phyloP scores from a whole-genome alignment of 1,140 invertebrate genomes.

The Lepidotrigona ventralis region DNA sequence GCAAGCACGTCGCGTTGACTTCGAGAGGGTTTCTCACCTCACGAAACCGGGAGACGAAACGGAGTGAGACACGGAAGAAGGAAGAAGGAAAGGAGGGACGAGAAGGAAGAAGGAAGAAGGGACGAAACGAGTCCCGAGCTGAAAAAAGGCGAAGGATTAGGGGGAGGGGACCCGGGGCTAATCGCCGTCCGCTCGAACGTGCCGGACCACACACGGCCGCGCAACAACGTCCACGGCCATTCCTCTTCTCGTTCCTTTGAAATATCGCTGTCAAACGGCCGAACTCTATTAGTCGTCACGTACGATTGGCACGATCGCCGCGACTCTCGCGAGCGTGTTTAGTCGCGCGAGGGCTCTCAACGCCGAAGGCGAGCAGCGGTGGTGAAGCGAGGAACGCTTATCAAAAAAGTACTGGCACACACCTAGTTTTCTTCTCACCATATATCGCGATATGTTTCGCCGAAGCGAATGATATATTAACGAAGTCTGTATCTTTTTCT shows the following conservation, averaged over 20 bases:
- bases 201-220: conserved; percentile 71
- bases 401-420: no score
- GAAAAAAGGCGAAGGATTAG: conserved; percentile 44
- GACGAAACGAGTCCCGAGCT: conserved; percentile 56
- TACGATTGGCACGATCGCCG: background rate
- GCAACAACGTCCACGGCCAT: conserved; percentile 45
- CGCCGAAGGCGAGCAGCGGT: no score
- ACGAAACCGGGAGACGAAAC: background rate
- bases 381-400: no score
- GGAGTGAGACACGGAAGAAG: background rate
- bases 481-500: no score
- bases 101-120: conserved; percentile 23
- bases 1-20: no score
- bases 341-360: no score
- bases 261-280: conserved; percentile 66
- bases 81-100: conserved; percentile 24
- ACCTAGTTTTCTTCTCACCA: no score
- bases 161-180: conserved; percentile 64
- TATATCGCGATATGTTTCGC: no score
- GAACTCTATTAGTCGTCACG: conserved; percentile 60
- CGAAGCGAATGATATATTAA: no score
- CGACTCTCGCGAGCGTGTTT: no score
- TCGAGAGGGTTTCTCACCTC: no score
- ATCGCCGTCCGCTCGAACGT: conserved; percentile 72
- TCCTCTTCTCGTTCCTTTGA: conserved; percentile 53